Evolutionary conservation across 2,797 vertebrate genomes (phyloP).

Genomic region (Pangasius macronema): DNA sequence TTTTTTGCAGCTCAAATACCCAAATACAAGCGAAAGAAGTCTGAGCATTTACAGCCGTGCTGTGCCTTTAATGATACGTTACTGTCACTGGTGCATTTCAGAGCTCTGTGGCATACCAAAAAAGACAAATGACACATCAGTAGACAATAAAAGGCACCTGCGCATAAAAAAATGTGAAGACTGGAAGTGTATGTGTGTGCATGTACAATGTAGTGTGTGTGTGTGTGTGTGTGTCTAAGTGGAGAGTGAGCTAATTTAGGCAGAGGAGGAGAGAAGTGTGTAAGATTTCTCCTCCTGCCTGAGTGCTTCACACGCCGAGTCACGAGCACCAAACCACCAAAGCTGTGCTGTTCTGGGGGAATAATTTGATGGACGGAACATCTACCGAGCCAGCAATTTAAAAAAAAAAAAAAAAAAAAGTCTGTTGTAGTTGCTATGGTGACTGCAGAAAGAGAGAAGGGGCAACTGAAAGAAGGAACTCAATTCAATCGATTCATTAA

Average conservation of each 20-base stretch:
- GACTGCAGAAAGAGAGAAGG: slow-evolving; percentile 36
- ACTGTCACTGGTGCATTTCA: background rate
- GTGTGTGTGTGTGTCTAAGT: slow-evolving; percentile 35
- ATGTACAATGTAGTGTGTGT: slow-evolving; percentile 5
- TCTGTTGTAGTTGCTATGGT: slow-evolving; percentile 71
- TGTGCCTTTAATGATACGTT: slow-evolving; percentile 33
- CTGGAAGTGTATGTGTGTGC: background rate
- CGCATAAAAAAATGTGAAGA: background rate
- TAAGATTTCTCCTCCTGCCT: slow-evolving; percentile 37
- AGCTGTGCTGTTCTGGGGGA: slow-evolving; percentile 48
- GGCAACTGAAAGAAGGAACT: background rate
- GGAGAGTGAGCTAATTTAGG: slow-evolving; percentile 44
- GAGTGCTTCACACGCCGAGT: slow-evolving; percentile 3
- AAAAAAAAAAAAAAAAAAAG: background rate
- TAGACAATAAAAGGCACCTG: slow-evolving; percentile 33
- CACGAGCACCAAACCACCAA: slow-evolving; percentile 28
- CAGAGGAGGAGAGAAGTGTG: slow-evolving; percentile 16
- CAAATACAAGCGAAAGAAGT: background rate
- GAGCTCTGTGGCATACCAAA: background rate
- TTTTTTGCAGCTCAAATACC: background rate
- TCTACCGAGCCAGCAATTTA: slow-evolving; percentile 73
- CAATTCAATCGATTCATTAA: background rate
- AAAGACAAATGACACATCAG: slow-evolving; percentile 32
- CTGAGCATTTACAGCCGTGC: slow-evolving; percentile 8
- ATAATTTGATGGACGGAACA: slow-evolving; percentile 68